Evolutionary conservation across 2,113 vertebrate species (phyloP), one percentile per base, ranked within the genome.

Genomic region (Paramisgurnus dabryanus): DNA sequence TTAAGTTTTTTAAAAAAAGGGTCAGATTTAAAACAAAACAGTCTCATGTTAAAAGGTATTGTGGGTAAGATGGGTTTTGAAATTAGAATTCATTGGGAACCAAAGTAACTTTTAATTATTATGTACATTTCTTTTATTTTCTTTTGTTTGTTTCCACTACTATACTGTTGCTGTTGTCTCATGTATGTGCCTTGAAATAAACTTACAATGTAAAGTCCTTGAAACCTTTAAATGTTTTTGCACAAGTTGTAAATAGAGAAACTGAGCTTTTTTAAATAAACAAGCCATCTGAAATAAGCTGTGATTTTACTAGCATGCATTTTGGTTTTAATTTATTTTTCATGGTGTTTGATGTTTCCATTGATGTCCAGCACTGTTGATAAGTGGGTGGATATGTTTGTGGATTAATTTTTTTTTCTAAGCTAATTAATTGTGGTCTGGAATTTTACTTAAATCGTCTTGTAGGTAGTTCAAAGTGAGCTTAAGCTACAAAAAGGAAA

Each of bases 161-260:
- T 76, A 93, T 92, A 90, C 89, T 91, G 87, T 92, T 88, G 88
- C 89, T 91, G 91, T 93, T 92, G 92, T 94, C 89, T 90, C 91
- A 92, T 93, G 92, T 94, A 94, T 89, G 93, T 94, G 93, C 93
- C 93, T 94, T 94, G 91, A 94, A 91, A 91, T 92, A 85, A 93
- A 93, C 89, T 92, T 92, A 94, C 92, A 93, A 92, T 93, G 92
- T 94, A 92, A 92, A 92, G 91, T 93, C 91, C 90, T 92, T 92
- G 88, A 93, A 92, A 93, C 91, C 90, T 93, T 92, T 93, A 93
- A 93, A 92, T 92, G 92, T 93, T 93, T 93, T 94, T 94, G 92
- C 93, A 93, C 92, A 94, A 93, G 91, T 90, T 93, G 92, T 94
- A 93, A 90, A 93, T 93, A 94, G 89, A 90, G 87, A 91, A 89